Evolutionary conservation across 2,797 vertebrate genomes (phyloP).

Genomic region (Coracias cyanogaster): DNA sequence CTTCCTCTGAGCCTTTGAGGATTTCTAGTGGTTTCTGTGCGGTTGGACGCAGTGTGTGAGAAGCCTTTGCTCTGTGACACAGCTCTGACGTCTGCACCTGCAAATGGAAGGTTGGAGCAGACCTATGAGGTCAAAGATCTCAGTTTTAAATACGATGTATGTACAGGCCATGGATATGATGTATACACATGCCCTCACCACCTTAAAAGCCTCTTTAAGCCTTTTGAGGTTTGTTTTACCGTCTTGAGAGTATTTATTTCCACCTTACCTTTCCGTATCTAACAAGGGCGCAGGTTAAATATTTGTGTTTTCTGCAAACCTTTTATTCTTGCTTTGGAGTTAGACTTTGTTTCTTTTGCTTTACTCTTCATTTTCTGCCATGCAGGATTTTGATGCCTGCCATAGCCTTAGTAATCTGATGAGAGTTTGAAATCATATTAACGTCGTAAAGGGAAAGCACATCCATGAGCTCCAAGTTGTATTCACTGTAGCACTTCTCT

Average conservation of each 20-base stretch:
- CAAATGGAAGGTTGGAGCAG: background rate
- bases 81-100: accelerated
- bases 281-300: background rate
- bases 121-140: background rate
- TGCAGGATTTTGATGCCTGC: background rate
- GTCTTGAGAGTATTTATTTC: background rate
- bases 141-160: background rate
- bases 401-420: background rate
- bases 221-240: background rate
- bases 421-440: background rate
- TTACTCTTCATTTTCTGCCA: background rate
- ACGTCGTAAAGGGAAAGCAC: background rate
- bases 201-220: background rate
- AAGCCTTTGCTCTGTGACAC: background rate
- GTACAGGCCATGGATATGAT: background rate
- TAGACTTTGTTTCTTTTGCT: background rate
- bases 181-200: background rate
- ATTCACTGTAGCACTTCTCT: background rate
- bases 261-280: background rate
- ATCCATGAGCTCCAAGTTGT: background rate
- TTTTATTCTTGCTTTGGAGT: background rate
- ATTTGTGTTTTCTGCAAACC: background rate
- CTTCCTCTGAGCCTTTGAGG: background rate
- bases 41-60: accelerated
- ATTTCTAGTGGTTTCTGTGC: background rate